A percentile compares a stretch with the other conserved stretches of the same genome.
Evolutionary conservation across 2,888 invertebrate genomes (phyloP).

Genomic region (Chydorus sphaericus): DNA sequence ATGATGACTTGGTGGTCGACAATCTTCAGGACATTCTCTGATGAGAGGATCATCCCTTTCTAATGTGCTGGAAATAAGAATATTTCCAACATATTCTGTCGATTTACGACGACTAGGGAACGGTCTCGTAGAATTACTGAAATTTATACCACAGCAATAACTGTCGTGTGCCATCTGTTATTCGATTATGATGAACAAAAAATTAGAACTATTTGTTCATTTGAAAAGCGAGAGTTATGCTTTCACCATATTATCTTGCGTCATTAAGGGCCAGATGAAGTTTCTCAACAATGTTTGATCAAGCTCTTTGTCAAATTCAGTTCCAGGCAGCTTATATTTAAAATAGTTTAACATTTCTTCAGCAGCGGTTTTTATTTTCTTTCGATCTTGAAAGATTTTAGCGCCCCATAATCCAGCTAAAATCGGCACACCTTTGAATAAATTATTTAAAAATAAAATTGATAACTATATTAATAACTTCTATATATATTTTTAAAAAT

Average conservation of each 20-base stretch:
- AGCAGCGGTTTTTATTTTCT: background rate
- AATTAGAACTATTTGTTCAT: too few species aligned
- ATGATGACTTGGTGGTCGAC: background rate
- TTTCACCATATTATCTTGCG: background rate
- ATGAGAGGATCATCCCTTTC: too few species aligned
- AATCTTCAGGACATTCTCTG: background rate
- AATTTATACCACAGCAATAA: background rate
- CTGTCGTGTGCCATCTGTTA: conserved; percentile 7
- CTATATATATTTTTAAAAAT: too few species aligned
- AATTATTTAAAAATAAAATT: too few species aligned
- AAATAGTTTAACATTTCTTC: background rate
- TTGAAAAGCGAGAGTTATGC: too few species aligned
- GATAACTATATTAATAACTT: too few species aligned
- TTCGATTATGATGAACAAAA: background rate
- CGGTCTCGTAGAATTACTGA: background rate
- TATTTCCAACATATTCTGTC: background rate
- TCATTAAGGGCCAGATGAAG: background rate
- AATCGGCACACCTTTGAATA: too few species aligned
- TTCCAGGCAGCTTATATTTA: too few species aligned
- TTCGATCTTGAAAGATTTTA: background rate
- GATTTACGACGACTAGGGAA: background rate
- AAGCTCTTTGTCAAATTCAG: too few species aligned
- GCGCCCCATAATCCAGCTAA: conserved; percentile 10
- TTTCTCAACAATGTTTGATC: background rate
- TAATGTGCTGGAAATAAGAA: background rate